Evolutionary conservation across 2,888 invertebrate genomes (phyloP).

Genomic region (Thymelicus acteon): DNA sequence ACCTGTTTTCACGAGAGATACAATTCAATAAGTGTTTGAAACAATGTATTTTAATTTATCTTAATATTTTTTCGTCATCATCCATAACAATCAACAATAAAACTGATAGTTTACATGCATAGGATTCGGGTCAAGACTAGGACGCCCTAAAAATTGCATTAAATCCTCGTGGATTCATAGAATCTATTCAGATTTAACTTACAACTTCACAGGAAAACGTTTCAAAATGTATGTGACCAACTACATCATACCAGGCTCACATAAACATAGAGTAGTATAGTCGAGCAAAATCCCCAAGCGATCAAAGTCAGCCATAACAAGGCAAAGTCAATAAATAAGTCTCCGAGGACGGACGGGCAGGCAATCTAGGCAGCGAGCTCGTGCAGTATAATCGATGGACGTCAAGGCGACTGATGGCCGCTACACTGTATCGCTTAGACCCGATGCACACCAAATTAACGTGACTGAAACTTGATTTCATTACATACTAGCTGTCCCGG

Average conservation of each 20-base stretch:
- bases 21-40: too few species aligned
- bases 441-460: too few species aligned
- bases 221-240: neutral
- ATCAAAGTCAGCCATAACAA: conserved; percentile 14
- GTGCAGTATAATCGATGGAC: conserved; percentile 30
- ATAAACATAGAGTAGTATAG: neutral
- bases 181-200: neutral
- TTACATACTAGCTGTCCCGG: too few species aligned
- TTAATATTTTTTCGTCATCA: too few species aligned
- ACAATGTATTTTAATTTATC: too few species aligned
- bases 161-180: too few species aligned
- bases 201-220: neutral
- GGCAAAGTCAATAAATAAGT: conserved; percentile 23
- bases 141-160: too few species aligned
- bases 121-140: too few species aligned
- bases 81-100: too few species aligned
- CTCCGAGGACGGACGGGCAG: conserved; percentile 17
- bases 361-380: conserved; percentile 10
- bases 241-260: neutral
- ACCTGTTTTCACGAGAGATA: too few species aligned
- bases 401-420: conserved; percentile 22
- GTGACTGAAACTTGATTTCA: too few species aligned
- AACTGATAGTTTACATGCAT: too few species aligned
- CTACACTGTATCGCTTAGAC: neutral
- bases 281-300: conserved; percentile 2